Evolutionary conservation across 2,113 vertebrate genomes (phyloP), one percentile per base, ranked within the genome.

Genomic region (Pituophis catenifer): DNA sequence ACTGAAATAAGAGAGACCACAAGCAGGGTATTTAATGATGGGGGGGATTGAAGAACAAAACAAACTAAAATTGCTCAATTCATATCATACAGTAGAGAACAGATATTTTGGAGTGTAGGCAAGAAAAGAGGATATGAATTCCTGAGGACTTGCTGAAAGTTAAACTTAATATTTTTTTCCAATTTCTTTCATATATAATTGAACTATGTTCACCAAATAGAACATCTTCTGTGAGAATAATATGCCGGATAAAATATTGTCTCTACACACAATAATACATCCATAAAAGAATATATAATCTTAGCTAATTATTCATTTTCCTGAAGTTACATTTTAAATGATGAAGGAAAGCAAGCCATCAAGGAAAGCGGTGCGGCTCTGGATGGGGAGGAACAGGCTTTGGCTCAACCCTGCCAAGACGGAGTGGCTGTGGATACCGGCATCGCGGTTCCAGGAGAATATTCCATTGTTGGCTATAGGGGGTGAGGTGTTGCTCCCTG

Each of bases 1-100:
- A 96, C 95, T 81, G 52, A 95, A 90, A 96, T 95, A 96, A 97
- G 97, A 97, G 24, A 98, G 98, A 96, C 96, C 96, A 96, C 94
- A 96, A 92, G 97, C 97, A 97, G 97, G 97, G 97, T 62, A 96
- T 98, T 98, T 97, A 97, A 97, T 98, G 96, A 94, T 93, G 96
- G 97, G 96, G 97, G 96, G 97, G 96, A 96, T 95, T 97, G 95
- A 96, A 95, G 97, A 97, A 97, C 97, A 91, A 96, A 96, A 97
- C 97, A 97, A 96, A 97, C 97, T 96, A 96, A 97, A 97, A 97
- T 97, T 96, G 95, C 94, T 95, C 93, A 94, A 94, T 96, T 97
- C 89, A 24, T 95, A 93, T 96, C 95, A 89, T 96, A 94, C 95
- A 89, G 96, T 95, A 96, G 95, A 95, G 95, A 96, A 94, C 88